Conservation (phyloP, 2,113 vertebrate genomes). For the Girardinichthys multiradiatus region DNA sequence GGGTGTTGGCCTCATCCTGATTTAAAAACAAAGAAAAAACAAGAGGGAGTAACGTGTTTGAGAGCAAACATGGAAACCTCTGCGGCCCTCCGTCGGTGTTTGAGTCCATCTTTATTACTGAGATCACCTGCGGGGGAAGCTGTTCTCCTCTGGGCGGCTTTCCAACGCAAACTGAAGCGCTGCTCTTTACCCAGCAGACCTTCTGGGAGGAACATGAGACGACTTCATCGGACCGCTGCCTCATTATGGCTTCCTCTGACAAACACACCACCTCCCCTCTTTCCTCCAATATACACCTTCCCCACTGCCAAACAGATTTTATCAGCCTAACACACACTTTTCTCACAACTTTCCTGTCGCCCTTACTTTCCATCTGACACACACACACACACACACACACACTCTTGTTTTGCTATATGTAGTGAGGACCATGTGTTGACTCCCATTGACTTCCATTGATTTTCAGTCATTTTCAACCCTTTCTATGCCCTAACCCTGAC, state of each 20-base stretch:
- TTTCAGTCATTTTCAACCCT: too few species aligned
- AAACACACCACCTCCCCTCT: constrained; percentile 35
- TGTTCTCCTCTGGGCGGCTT: constrained; percentile 48
- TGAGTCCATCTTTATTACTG: constrained; percentile 67
- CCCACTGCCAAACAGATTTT: constrained; percentile 19
- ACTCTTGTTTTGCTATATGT: too few species aligned
- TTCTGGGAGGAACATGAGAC: constrained; percentile 48
- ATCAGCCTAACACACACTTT: constrained; percentile 29
- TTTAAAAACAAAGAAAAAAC: background rate
- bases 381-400: constrained; percentile 5
- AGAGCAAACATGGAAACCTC: constrained; percentile 46
- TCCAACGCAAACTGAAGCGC: constrained; percentile 53
- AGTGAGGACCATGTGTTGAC: too few species aligned
- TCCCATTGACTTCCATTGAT: too few species aligned
- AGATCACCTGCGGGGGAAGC: constrained; percentile 43
- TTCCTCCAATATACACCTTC: constrained; percentile 32
- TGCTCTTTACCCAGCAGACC: constrained; percentile 62
- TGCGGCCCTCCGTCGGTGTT: constrained; percentile 13
- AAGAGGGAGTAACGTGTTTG: background rate
- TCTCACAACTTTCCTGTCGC: background rate
- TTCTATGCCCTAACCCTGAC: too few species aligned
- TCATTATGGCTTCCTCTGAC: constrained; percentile 66
- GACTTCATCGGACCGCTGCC: constrained; percentile 63
- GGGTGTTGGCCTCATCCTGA: background rate
- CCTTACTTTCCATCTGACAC: background rate